Percentiles rank a stretch among this genome's conserved stretches.
Evolutionary conservation across 2,888 invertebrate species (phyloP).

Genomic region (Camptogramma bilineatum): DNA sequence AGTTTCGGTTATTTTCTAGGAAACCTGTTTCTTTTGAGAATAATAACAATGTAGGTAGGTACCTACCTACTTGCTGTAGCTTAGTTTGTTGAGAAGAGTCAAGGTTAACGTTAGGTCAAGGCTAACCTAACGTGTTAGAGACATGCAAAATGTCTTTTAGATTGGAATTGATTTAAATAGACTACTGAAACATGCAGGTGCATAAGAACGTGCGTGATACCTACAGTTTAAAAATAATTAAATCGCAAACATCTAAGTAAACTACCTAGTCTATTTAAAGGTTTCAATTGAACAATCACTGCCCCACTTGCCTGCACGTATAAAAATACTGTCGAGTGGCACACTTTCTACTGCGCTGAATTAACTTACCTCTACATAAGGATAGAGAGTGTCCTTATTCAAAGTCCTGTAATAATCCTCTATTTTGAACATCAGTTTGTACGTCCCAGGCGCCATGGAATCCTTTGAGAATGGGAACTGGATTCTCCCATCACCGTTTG

Average conservation of each 20-base stretch:
- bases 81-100: not conserved
- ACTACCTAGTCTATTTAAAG: too few relatives aligned
- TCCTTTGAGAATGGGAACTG: constrained; percentile 86
- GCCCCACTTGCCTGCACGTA: too few relatives aligned
- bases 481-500: constrained; percentile 88
- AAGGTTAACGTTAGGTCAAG: not conserved
- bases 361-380: constrained; percentile 88
- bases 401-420: constrained; percentile 88
- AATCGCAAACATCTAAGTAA: too few relatives aligned
- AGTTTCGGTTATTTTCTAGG: not conserved
- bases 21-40: not conserved
- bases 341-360: too few relatives aligned
- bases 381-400: constrained; percentile 88
- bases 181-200: not conserved
- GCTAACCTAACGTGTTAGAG: not conserved
- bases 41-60: not conserved
- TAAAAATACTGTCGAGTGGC: too few relatives aligned
- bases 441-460: constrained; percentile 88
- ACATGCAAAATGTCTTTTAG: not conserved
- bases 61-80: too few relatives aligned
- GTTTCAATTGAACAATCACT: too few relatives aligned
- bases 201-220: too few relatives aligned
- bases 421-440: constrained; percentile 91
- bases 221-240: too few relatives aligned
- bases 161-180: not conserved